Evolutionary conservation across 2,888 invertebrate species (phyloP).

Genomic region (Bembecia ichneumoniformis): DNA sequence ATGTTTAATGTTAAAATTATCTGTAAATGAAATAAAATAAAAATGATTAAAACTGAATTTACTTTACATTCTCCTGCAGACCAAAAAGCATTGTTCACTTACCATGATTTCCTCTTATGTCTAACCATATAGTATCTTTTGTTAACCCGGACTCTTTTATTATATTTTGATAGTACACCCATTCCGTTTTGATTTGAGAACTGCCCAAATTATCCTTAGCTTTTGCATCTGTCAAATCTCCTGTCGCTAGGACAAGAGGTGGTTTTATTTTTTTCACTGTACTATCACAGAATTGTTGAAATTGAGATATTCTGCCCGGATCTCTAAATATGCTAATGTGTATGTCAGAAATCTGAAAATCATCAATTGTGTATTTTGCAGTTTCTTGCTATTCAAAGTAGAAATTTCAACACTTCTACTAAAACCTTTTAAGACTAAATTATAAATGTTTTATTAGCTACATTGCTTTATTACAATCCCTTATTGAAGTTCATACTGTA

Average conservation of each 20-base stretch:
- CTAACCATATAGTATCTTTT: constrained; percentile 85
- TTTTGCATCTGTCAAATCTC: constrained; percentile 92
- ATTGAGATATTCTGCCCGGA: constrained; percentile 79
- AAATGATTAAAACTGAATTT: background rate
- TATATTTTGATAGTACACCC: constrained; percentile 82
- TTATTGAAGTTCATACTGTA: too few relatives aligned
- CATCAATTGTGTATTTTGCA: background rate
- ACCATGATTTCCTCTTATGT: constrained; percentile 95
- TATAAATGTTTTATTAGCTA: too few relatives aligned
- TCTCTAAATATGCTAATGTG: constrained; percentile 90
- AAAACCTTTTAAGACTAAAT: too few relatives aligned
- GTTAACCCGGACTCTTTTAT: constrained; percentile 77
- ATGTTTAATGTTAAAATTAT: constrained; percentile 88
- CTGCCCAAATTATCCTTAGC: constrained; percentile 84
- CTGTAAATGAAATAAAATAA: constrained; percentile 64
- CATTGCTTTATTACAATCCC: too few relatives aligned
- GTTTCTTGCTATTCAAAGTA: too few relatives aligned
- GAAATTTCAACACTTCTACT: too few relatives aligned
- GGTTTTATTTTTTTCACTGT: constrained; percentile 83
- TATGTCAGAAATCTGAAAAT: constrained; percentile 85
- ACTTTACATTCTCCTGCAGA: background rate
- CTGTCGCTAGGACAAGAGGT: constrained; percentile 83
- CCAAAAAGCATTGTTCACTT: constrained; percentile 17
- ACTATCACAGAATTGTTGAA: constrained; percentile 83
- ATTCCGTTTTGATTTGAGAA: constrained; percentile 84